A percentile compares a stretch with the other conserved stretches of the same genome.
Conservation (phyloP, 1,140 invertebrate species). For the Drosophila sechellia region DNA sequence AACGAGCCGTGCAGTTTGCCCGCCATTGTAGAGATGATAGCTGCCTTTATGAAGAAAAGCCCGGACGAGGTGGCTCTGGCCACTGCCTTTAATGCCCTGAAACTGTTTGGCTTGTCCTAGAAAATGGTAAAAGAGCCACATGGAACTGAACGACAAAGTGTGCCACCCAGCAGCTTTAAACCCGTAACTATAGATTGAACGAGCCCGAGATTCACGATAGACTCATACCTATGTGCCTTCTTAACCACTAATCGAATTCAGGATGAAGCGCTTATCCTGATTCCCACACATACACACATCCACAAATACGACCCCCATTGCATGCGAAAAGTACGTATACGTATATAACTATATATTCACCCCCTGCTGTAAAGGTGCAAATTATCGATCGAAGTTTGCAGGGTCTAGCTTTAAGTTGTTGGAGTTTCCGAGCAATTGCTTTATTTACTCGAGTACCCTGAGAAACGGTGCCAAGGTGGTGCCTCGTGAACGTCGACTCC, state of each 20-base stretch:
- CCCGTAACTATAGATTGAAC: constrained; percentile 33
- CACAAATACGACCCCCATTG: constrained; percentile 57
- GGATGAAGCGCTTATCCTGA: constrained; percentile 57
- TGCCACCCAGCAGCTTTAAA: constrained; percentile 36
- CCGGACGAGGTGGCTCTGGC: constrained; percentile 96
- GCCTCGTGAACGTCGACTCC: constrained; percentile 38
- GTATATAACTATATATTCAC: constrained; percentile 39
- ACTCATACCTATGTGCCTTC: constrained; percentile 76
- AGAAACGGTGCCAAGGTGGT: constrained; percentile 69
- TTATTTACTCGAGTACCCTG: constrained; percentile 38
- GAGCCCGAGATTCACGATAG: constrained; percentile 76
- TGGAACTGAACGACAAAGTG: constrained; percentile 54
- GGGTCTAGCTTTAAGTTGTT: constrained; percentile 70
- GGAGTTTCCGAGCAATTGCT: constrained; percentile 58
- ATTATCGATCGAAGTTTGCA: constrained; percentile 60
- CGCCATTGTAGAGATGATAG: constrained; percentile 96
- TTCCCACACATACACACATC: constrained; percentile 35
- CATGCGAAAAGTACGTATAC: constrained; percentile 64
- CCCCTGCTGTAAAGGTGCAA: constrained; percentile 44
- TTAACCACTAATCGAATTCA: constrained; percentile 77
- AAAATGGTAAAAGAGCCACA: neutral
- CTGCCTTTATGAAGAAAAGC: constrained; percentile 93
- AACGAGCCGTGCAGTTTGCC: constrained; percentile 98
- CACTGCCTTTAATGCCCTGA: constrained; percentile 96
- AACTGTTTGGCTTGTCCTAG: constrained; percentile 94